Conservation (phyloP, 2,797 vertebrate species). For the Dicrostonyx torquatus region DNA sequence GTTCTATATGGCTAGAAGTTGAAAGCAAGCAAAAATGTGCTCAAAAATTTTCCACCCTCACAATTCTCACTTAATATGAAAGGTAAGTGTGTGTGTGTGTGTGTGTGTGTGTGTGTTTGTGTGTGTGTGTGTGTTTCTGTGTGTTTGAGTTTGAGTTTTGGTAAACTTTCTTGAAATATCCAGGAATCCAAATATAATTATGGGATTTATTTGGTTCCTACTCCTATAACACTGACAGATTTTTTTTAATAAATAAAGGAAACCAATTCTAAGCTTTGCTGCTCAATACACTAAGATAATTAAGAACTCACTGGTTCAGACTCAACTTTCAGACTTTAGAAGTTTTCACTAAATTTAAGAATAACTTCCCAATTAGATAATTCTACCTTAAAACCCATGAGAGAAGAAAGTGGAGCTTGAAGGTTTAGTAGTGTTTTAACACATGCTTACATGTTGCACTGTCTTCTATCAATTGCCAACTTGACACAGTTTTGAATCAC, state of each 20-base stretch:
- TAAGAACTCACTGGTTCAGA: background rate
- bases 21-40: constrained; percentile 20
- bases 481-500: background rate
- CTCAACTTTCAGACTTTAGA: background rate
- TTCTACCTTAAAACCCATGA: background rate
- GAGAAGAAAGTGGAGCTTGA: background rate
- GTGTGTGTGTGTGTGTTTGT: background rate
- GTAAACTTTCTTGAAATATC: background rate
- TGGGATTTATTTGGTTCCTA: background rate
- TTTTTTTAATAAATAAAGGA: constrained; percentile 10
- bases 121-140: too few relatives aligned
- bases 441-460: background rate
- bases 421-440: background rate
- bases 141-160: background rate
- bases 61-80: background rate
- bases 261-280: background rate
- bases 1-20: constrained; percentile 58
- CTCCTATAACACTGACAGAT: background rate
- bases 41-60: background rate
- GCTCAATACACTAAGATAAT: background rate
- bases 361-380: background rate
- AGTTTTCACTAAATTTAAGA: constrained; percentile 1
- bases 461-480: background rate
- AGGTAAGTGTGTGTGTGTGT: background rate
- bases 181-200: background rate